phyloP scores from a whole-genome alignment of 2,888 invertebrate species.

The Sphaeridia pumilis region DNA sequence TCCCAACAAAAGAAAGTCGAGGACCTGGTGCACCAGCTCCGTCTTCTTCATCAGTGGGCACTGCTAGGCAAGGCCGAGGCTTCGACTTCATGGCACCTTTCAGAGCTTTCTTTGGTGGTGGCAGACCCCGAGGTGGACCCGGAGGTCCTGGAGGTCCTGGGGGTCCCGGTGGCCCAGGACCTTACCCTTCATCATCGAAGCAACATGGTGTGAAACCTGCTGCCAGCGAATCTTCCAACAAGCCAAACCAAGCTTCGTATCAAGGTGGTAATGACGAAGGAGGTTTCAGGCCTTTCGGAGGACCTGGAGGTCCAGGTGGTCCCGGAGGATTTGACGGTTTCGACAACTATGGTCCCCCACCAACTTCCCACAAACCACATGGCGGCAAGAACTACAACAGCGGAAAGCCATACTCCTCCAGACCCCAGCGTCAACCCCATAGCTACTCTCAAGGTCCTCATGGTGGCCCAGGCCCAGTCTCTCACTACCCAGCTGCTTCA shows the following conservation, averaged over 20 bases:
- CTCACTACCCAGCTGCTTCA: background rate
- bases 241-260: slow-evolving; percentile 6
- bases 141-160: slow-evolving; percentile 1
- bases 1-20: background rate
- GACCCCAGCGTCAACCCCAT: slow-evolving; percentile 2
- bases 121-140: background rate
- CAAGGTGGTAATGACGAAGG: background rate
- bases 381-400: background rate
- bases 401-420: background rate
- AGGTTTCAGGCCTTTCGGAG: slow-evolving; percentile 3
- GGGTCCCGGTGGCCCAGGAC: background rate
- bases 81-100: slow-evolving; percentile 19
- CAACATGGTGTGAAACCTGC: slow-evolving; percentile 10
- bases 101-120: slow-evolving; percentile 10
- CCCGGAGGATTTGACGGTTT: slow-evolving; percentile 3
- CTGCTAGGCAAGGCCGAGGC: slow-evolving; percentile 5
- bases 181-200: background rate
- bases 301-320: too few relatives aligned
- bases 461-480: background rate
- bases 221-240: slow-evolving; percentile 2
- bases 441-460: slow-evolving; percentile 4
- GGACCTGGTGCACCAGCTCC: background rate
- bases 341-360: slow-evolving; percentile 4
- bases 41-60: background rate
- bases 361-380: background rate